These are phyloP conservation scores for Furcula furcula DNA, from an alignment of 2,888 invertebrate genomes.

Conservation along the genomic window DNA sequence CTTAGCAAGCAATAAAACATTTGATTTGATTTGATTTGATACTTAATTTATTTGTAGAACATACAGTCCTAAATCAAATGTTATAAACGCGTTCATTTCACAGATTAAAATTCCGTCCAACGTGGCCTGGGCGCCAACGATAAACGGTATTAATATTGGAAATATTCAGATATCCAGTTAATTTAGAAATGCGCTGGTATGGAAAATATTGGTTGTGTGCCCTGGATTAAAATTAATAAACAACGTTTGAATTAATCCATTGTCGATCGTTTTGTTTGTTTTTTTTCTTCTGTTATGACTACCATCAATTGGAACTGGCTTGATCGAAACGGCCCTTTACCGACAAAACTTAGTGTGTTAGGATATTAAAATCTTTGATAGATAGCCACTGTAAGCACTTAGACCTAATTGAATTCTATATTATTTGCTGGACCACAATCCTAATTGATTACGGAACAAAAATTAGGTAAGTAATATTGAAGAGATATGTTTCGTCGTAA, in stretches of 20 bases:
- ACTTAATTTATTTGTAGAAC: constrained; percentile 13
- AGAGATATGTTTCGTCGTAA: constrained; percentile 1
- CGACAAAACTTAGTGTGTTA: too few relatives aligned
- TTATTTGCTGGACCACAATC: background rate
- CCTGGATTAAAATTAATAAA: constrained; percentile 9
- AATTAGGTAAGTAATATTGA: constrained; percentile 1
- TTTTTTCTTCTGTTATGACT: too few relatives aligned
- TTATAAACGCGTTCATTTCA: constrained; percentile 39
- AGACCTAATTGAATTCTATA: too few relatives aligned
- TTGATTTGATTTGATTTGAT: too few relatives aligned
- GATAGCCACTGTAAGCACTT: too few relatives aligned
- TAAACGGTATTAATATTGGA: constrained; percentile 54
- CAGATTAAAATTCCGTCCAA: constrained; percentile 46
- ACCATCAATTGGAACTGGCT: too few relatives aligned
- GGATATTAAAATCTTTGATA: too few relatives aligned
- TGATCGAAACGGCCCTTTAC: too few relatives aligned
- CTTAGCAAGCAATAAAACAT: too few relatives aligned
- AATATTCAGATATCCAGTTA: constrained; percentile 41
- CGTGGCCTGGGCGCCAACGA: constrained; percentile 48
- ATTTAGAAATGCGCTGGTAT: constrained; percentile 34
- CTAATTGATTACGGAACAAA: background rate
- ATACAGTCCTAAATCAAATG: constrained; percentile 32
- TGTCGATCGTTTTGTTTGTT: background rate
- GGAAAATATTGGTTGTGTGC: constrained; percentile 8
- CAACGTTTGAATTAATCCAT: background rate